These are phyloP conservation scores for Chaenodraco wilsoni DNA, from an alignment of 2,797 vertebrate species.

Conservation along the genomic window DNA sequence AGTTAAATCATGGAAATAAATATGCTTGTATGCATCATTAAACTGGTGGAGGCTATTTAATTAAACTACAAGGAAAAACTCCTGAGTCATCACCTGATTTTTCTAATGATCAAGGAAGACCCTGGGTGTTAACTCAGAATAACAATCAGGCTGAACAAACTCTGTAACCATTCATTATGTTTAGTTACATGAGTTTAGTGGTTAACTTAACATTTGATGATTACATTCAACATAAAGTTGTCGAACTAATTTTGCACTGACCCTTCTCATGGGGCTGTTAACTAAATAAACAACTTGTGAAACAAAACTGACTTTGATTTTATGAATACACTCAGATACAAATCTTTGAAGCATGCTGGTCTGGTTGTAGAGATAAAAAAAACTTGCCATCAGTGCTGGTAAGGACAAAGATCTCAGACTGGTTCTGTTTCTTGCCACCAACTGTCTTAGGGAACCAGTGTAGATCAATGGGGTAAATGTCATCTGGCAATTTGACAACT, in stretches of 20 bases:
- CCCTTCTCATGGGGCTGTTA: background rate
- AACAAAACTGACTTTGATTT: background rate
- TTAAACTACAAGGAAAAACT: background rate
- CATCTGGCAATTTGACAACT: conserved; percentile 89
- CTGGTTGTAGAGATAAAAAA: conserved; percentile 24
- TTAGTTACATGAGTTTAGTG: background rate
- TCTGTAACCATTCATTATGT: background rate
- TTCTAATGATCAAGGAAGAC: conserved; percentile 5
- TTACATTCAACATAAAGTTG: background rate
- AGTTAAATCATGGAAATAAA: background rate
- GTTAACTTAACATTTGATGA: background rate
- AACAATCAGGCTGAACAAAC: background rate
- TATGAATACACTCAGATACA: conserved; percentile 10
- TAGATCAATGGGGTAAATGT: conserved; percentile 92
- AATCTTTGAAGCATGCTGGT: background rate
- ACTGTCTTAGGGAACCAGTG: conserved; percentile 93
- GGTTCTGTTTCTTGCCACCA: conserved; percentile 91
- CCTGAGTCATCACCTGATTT: background rate
- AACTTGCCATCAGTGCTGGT: conserved; percentile 94
- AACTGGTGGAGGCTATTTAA: conserved; percentile 1
- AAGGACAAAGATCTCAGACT: conserved; percentile 91
- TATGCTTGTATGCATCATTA: background rate
- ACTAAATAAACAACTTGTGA: conserved; percentile 1
- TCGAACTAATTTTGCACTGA: background rate
- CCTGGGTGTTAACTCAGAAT: background rate